phyloP scores from a whole-genome alignment of 2,797 vertebrate genomes.

The Pantherophis alleghaniensis region DNA sequence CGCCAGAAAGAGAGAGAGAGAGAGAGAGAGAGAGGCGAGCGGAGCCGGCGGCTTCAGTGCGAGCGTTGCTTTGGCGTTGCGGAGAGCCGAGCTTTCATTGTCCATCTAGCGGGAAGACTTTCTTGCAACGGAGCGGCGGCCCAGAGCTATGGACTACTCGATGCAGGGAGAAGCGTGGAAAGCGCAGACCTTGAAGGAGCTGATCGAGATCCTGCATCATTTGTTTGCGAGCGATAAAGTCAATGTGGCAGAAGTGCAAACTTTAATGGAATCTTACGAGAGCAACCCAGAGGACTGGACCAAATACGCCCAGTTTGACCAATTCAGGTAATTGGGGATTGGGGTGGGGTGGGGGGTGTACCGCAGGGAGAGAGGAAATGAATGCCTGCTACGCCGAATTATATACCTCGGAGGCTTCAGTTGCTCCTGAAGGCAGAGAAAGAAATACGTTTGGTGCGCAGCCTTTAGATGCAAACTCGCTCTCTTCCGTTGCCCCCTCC shows the following conservation, averaged over 20 bases:
- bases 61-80: accelerated
- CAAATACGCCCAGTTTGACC: conserved; percentile 85
- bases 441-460: neutral
- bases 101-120: neutral
- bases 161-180: conserved; percentile 82
- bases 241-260: conserved; percentile 88
- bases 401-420: neutral
- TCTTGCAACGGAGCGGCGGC: too few relatives aligned
- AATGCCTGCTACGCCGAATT: neutral
- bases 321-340: conserved; percentile 81
- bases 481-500: neutral
- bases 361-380: neutral
- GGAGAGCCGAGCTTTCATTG: neutral
- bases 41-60: too few relatives aligned
- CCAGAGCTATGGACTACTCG: conserved; percentile 79
- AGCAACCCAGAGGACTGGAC: conserved; percentile 88
- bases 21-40: conserved; percentile 21
- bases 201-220: conserved; percentile 81
- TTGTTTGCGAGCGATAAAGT: conserved; percentile 82
- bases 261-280: conserved; percentile 88
- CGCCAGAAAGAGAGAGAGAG: neutral
- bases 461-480: neutral
- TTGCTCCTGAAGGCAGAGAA: neutral
- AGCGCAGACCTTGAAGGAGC: conserved; percentile 79
- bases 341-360: too few relatives aligned